Base-by-base conservation (phyloP, 2,113 vertebrate species). In the Embiotoca jacksoni region DNA sequence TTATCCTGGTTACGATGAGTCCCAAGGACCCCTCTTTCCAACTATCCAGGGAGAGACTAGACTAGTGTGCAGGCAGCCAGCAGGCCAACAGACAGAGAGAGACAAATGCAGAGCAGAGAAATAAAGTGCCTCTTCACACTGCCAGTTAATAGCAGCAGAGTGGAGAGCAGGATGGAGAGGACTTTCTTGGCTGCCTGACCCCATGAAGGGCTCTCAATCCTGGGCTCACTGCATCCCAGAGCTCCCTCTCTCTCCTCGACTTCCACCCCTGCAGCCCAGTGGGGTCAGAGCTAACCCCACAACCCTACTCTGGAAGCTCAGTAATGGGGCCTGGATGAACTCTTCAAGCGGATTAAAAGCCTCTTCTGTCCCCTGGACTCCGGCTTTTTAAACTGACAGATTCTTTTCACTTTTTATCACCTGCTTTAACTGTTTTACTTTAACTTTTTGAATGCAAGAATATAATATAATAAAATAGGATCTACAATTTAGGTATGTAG, bases 261-360 rank as follows among this genome's bases (percentile, higher is more conserved):
- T 92, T 87, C 63, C 30, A 78, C 67, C 72, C 72, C 69, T 68
- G 39, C 72, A 77, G 66, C 73, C 76, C 85, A 53, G 56, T 73
- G 37, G 79, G 87, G 87, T 92, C 77, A 85, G 58, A 78, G 62
- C 91, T 47, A 78, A 70, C 90, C 83, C 74, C 75, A 81, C 84
- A 82, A 41, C 89, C 80, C 86, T 85, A 84, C 89, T 90, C 82
- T 82, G 72, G 78, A 88, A 83, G 49, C 70, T 79, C 64, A 36
- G 83, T 92, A 94, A 95, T 94, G 82, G 90, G 85, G 71, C 88
- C 92, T 87, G 90, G 88, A 94, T 93, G 93, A 93, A 95, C 92
- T 94, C 87, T 93, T 93, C 88, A 92, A 93, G 84, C 78, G 92
- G 77, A 82, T 88, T 84, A 89, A 93, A 92, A 90, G 81, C 91